Percentiles rank a stretch among this genome's conserved stretches.
Evolutionary conservation across 2,113 vertebrate species (phyloP).

Genomic region (Hemichromis elongatus): DNA sequence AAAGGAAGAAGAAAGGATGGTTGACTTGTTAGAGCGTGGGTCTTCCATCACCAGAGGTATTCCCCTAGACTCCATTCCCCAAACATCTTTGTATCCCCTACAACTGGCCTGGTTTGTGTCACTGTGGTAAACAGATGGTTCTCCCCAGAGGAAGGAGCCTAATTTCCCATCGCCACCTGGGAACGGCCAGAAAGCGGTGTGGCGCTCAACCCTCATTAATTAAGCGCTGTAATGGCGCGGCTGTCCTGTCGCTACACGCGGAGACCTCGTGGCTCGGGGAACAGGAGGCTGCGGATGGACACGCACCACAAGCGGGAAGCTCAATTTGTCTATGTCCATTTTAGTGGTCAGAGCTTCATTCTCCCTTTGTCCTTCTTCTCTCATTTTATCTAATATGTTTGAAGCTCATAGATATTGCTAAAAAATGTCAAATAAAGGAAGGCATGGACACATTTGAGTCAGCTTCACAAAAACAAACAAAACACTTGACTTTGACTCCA

Average conservation of each 20-base stretch:
- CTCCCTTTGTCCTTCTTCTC: not conserved
- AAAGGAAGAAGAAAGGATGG: not conserved
- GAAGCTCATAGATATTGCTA: not conserved
- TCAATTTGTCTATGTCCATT: not conserved
- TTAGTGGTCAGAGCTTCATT: not conserved
- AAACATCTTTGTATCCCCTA: not conserved
- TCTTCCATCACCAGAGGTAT: not conserved
- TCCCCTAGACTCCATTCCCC: slow-evolving; percentile 1
- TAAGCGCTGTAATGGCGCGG: slow-evolving; percentile 4
- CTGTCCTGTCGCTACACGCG: not conserved
- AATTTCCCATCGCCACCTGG: slow-evolving; percentile 52
- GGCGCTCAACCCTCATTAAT: slow-evolving; percentile 30
- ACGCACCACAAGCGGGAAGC: not conserved
- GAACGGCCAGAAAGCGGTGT: slow-evolving; percentile 26
- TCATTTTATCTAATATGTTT: not conserved
- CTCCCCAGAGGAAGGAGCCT: slow-evolving; percentile 28
- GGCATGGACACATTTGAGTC: not conserved
- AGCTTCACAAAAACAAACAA: not conserved
- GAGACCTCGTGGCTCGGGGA: not conserved
- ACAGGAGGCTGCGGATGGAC: not conserved
- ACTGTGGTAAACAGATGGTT: slow-evolving; percentile 41
- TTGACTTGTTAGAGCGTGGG: not conserved
- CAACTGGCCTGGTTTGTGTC: slow-evolving; percentile 2
- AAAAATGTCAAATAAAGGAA: not conserved
- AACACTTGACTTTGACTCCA: not conserved